Base-by-base conservation (phyloP, 2,113 vertebrate genomes). In the Limanda limanda region DNA sequence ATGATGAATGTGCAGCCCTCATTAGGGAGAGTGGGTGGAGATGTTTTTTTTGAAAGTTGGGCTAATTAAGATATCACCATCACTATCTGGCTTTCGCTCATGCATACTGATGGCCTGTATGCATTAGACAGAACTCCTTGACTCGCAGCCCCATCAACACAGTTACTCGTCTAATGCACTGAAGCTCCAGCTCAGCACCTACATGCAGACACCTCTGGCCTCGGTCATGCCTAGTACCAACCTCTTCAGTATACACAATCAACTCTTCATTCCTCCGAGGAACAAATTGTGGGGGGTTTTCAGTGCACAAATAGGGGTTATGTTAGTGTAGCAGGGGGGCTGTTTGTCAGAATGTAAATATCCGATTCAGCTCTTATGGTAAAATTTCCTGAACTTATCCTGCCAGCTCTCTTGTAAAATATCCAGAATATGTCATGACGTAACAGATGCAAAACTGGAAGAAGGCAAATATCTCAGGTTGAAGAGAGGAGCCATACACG, bases 41-140 rank as follows among this genome's bases (percentile, higher is more conserved):
- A 47, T 23, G 24, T 6, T 15, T 4, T 72, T 73, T 54, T 71
- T 54, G 3, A 77, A 75, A 79, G 70, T 67, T 40, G 55, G n/a
- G 76, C 47, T 71, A 83, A 83, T 86, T 66, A 84, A 85, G 67
- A 73, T 62, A 66, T 89, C 73, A 57, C 45, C 6, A 42, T 69
- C 40, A 27, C 42, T 42, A 59, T 78, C 24, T 31, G 47, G 25
- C 65, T 48, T 65, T 52, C 31, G 60, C 67, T 51, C 64, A 59
- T 73, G 69, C 25, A 70, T 66, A 71, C 55, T 47, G 48, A 69
- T 56, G 17, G 37, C 12, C 15, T 65, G n/a, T 27, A 15, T 65
- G 56, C 25, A 65, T 55, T 42, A 82, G 55, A 14, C 48, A 52
- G 21, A 76, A 23, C n/a, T 74, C 54, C 20, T 80, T 68, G 21